These are phyloP conservation scores for Temnothorax rugatulus DNA, from an alignment of 2,888 invertebrate species.

Conservation along the genomic window DNA sequence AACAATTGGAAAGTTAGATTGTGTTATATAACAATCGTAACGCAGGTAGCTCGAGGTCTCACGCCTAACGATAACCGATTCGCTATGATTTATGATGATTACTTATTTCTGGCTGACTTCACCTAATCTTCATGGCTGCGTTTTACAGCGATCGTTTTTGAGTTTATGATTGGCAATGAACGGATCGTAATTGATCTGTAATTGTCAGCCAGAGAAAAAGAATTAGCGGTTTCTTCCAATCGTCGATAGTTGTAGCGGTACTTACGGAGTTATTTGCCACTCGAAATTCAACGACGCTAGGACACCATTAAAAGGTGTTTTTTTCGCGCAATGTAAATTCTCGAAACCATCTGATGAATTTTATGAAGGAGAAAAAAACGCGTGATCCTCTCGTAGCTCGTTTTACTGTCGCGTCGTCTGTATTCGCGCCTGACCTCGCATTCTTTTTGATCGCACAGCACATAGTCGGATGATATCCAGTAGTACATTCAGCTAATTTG, in stretches of 20 bases:
- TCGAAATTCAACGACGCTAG: neutral
- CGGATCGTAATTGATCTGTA: neutral
- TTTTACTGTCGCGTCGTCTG: slow-evolving; percentile 20
- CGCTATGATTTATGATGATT: slow-evolving; percentile 78
- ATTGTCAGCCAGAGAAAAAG: neutral
- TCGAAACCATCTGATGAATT: neutral
- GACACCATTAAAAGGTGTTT: neutral
- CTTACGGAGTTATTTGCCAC: neutral
- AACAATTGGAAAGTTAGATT: slow-evolving; percentile 16
- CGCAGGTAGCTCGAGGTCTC: neutral
- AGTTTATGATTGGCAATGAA: slow-evolving; percentile 48
- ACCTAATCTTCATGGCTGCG: neutral
- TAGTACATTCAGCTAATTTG: slow-evolving; percentile 25
- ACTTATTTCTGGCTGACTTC: slow-evolving; percentile 66
- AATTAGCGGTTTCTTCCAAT: neutral
- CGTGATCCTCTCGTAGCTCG: neutral
- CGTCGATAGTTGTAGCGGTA: neutral
- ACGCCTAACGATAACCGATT: slow-evolving; percentile 70
- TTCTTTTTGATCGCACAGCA: slow-evolving; percentile 33
- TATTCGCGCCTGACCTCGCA: slow-evolving; percentile 14
- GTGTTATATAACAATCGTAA: neutral
- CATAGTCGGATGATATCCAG: neutral
- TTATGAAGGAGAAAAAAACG: neutral
- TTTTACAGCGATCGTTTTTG: slow-evolving; percentile 28
- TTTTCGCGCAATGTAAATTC: neutral